These are phyloP conservation scores for Phrynosoma platyrhinos DNA, from an alignment of 2,113 vertebrate genomes.

Conservation along the genomic window DNA sequence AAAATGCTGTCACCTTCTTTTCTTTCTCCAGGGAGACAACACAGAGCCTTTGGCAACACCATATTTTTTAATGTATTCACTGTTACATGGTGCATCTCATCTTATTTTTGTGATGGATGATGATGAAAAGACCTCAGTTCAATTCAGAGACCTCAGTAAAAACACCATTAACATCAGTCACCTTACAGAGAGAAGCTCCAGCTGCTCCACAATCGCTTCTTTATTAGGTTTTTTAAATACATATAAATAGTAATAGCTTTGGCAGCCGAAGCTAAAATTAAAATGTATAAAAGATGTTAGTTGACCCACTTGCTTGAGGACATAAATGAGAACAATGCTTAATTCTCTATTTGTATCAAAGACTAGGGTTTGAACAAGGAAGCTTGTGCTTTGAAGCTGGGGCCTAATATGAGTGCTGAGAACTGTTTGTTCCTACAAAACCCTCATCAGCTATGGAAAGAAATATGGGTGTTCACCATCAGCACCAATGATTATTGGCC, in stretches of 20 bases:
- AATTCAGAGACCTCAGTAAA: conserved; percentile 44
- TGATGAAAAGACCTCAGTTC: conserved; percentile 40
- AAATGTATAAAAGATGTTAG: conserved; percentile 42
- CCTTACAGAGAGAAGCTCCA: conserved; percentile 50
- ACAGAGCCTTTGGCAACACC: not conserved
- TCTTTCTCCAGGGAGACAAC: conserved; percentile 19
- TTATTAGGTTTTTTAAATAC: conserved; percentile 29
- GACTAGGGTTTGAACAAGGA: conserved; percentile 2
- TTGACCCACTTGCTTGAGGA: conserved; percentile 46
- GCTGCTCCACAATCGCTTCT: conserved; percentile 45
- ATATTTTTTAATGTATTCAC: conserved; percentile 37
- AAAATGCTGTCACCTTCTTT: not conserved
- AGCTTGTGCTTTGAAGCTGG: not conserved
- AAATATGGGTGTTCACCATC: too few species aligned
- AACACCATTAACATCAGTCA: conserved; percentile 53
- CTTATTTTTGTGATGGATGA: conserved; percentile 36
- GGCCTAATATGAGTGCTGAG: not conserved
- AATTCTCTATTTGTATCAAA: not conserved
- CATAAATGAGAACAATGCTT: conserved; percentile 6
- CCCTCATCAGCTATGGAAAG: not conserved
- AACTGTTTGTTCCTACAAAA: too few species aligned
- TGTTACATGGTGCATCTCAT: conserved; percentile 37
- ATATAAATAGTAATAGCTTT: conserved; percentile 44
- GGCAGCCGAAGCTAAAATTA: conserved; percentile 24
- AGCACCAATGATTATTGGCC: too few species aligned